Conservation (phyloP, 2,888 invertebrate genomes). For the Urechis unicinctus region DNA sequence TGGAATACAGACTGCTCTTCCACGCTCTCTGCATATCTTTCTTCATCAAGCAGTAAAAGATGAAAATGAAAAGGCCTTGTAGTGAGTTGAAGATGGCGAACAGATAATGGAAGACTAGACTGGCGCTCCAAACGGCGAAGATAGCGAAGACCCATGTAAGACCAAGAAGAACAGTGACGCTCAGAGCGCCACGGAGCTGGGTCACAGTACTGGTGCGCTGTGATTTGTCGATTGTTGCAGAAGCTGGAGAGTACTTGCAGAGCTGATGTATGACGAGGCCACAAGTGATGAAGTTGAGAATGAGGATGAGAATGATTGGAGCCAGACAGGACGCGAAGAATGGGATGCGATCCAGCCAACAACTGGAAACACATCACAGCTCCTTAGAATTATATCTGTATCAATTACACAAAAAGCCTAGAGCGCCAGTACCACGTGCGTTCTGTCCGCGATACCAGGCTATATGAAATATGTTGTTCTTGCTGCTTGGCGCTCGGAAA, state of each 20-base stretch:
- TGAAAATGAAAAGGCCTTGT: slow-evolving; percentile 45
- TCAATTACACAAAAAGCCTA: no score
- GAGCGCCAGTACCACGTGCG: no score
- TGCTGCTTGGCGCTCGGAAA: no score
- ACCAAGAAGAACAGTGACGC: slow-evolving; percentile 36
- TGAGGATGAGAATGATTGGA: slow-evolving; percentile 49
- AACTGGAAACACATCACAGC: no score
- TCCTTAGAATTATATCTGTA: no score
- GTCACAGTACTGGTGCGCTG: not conserved
- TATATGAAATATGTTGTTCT: no score
- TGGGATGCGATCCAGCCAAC: slow-evolving; percentile 35
- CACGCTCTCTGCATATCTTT: slow-evolving; percentile 27
- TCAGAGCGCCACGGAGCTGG: slow-evolving; percentile 1
- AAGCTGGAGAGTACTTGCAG: not conserved
- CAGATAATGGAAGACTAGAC: slow-evolving; percentile 36
- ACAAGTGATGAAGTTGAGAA: slow-evolving; percentile 50
- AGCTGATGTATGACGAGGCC: slow-evolving; percentile 41
- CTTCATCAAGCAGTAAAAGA: slow-evolving; percentile 41
- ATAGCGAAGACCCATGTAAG: slow-evolving; percentile 44
- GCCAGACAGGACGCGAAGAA: slow-evolving; percentile 39
- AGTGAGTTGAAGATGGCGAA: slow-evolving; percentile 43
- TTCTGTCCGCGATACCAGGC: no score
- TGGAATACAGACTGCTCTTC: no score
- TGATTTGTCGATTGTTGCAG: not conserved
- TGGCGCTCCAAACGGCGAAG: slow-evolving; percentile 29